Evolutionary conservation across 2,888 invertebrate genomes (phyloP).

Genomic region (Pristionchus fissidentatus): DNA sequence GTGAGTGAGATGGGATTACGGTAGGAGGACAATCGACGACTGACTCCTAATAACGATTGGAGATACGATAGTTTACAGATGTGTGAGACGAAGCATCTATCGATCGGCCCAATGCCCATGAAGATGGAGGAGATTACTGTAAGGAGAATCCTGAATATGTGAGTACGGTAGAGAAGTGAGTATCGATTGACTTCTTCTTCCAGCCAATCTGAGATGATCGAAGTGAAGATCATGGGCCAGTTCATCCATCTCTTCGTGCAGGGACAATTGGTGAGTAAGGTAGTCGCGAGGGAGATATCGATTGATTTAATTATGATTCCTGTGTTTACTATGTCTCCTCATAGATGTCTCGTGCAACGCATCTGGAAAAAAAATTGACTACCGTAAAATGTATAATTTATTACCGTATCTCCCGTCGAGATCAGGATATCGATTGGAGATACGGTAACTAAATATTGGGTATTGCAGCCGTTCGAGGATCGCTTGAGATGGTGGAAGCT

Average conservation of each 20-base stretch:
- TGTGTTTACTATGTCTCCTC: too few relatives aligned
- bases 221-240: neutral
- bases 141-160: neutral
- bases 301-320: too few relatives aligned
- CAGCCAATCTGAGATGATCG: neutral
- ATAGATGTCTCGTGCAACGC: too few relatives aligned
- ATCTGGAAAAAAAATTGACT: too few relatives aligned
- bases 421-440: too few relatives aligned
- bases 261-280: neutral
- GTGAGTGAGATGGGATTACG: neutral
- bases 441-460: too few relatives aligned
- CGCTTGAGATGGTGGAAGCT: neutral
- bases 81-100: neutral
- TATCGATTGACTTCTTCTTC: neutral
- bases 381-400: too few relatives aligned
- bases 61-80: neutral
- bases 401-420: too few relatives aligned
- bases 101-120: neutral
- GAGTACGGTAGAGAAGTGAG: neutral
- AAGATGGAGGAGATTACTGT: too few relatives aligned
- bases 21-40: too few relatives aligned
- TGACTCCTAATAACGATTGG: too few relatives aligned
- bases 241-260: neutral
- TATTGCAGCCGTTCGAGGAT: neutral
- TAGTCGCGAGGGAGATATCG: neutral